phyloP scores from a whole-genome alignment of 2,113 vertebrate genomes.

The Merops nubicus region DNA sequence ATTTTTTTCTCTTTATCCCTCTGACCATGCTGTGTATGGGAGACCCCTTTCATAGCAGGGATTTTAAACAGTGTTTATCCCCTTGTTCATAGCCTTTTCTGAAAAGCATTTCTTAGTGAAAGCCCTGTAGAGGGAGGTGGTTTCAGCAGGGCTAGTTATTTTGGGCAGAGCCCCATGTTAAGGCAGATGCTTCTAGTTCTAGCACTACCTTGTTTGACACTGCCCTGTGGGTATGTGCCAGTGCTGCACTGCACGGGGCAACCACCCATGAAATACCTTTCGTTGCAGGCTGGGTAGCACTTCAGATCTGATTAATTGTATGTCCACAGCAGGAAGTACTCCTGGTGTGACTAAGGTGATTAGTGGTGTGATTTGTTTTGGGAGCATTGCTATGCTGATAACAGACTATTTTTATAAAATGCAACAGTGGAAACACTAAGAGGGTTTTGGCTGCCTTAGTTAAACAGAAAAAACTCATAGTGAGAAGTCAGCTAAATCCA shows the following conservation, averaged over 20 bases:
- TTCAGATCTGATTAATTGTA: not conserved
- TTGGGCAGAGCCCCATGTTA: not conserved
- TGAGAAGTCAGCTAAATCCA: not conserved
- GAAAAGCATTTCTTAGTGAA: not conserved
- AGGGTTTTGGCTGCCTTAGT: constrained; percentile 14
- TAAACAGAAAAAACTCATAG: not conserved
- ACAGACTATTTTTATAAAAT: not conserved
- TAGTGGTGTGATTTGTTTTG: constrained; percentile 24
- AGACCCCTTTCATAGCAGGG: not conserved
- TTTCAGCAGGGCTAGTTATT: not conserved
- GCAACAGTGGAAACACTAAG: not conserved
- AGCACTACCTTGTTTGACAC: not conserved
- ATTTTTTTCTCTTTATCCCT: not conserved
- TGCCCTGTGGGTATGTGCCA: not conserved
- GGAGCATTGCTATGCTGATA: constrained; percentile 33
- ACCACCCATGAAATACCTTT: not conserved
- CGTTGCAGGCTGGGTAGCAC: not conserved
- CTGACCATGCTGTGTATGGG: not conserved
- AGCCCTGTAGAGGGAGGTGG: not conserved
- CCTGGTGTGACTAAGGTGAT: not conserved
- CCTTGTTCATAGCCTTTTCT: not conserved
- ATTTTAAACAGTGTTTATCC: not conserved
- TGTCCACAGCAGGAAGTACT: not conserved
- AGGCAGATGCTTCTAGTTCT: not conserved
- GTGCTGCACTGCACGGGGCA: not conserved